Evolutionary conservation across 2,113 vertebrate species (phyloP).

Genomic region (Coptodon bakossiorum): DNA sequence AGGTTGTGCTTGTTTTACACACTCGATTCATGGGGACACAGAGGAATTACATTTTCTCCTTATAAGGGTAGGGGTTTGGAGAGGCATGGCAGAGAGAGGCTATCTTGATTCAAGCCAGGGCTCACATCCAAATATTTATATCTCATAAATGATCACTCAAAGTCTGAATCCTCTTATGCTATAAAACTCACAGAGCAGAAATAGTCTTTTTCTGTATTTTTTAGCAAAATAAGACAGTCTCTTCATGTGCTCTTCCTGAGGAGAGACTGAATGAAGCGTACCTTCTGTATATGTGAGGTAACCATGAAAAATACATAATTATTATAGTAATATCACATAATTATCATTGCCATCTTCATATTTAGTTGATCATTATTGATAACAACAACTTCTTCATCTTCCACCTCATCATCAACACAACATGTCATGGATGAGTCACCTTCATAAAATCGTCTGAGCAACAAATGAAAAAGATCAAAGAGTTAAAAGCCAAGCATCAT

Average conservation of each 20-base stretch:
- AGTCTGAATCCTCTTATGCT: background rate
- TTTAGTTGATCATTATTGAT: background rate
- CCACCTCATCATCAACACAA: background rate
- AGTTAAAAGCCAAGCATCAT: conserved; percentile 62
- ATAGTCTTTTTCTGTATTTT: conserved; percentile 7
- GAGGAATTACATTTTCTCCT: conserved; percentile 4
- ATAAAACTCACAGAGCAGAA: conserved; percentile 32
- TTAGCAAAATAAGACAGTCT: conserved; percentile 47
- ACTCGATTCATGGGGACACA: conserved; percentile 10
- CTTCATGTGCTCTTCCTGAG: conserved; percentile 54
- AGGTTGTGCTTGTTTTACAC: conserved; percentile 67
- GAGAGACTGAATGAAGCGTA: conserved; percentile 21
- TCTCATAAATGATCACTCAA: background rate
- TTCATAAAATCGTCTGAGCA: conserved; percentile 42
- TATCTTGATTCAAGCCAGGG: conserved; percentile 18
- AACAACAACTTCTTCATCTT: background rate
- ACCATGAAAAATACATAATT: conserved; percentile 37
- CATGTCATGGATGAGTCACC: background rate
- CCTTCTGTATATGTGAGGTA: conserved; percentile 27
- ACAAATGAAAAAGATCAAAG: conserved; percentile 48
- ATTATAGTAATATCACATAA: conserved; percentile 34
- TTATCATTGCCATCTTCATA: background rate
- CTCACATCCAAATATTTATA: conserved; percentile 20
- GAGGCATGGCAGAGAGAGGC: background rate
- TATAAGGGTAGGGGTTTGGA: background rate